A percentile compares a stretch with the other conserved stretches of the same genome.
Conservation (phyloP, 2,113 vertebrate species). For the Phalacrocorax pelagicus region DNA sequence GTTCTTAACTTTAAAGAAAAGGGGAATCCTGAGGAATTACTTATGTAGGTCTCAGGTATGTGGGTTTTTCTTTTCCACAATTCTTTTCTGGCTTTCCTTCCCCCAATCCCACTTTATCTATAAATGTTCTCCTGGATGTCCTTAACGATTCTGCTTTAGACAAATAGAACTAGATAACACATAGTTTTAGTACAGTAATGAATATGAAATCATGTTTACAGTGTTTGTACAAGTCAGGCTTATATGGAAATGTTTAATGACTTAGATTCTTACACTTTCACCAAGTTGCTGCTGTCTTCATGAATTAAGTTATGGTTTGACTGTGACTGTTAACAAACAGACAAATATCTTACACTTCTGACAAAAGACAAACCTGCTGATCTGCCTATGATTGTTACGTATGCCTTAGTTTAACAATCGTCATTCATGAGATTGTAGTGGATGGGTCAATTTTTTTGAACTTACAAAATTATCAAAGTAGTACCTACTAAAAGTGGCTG, state of each 20-base stretch:
- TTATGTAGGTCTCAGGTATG: constrained; percentile 71
- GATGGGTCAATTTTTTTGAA: neutral
- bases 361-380: neutral
- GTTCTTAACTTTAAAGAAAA: constrained; percentile 70
- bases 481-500: neutral
- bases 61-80: constrained; percentile 64
- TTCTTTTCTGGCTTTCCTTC: constrained; percentile 71
- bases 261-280: neutral
- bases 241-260: neutral
- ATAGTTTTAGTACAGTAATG: constrained; percentile 62
- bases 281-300: neutral
- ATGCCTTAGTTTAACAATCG: neutral
- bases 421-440: neutral
- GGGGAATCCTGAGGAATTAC: constrained; percentile 63
- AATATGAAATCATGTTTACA: constrained; percentile 64
- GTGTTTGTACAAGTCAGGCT: constrained; percentile 46
- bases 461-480: neutral
- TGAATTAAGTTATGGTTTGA: neutral
- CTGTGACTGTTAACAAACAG: neutral
- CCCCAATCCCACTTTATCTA: constrained; percentile 61
- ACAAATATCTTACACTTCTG: neutral
- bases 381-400: neutral
- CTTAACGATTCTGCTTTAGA: constrained; percentile 39
- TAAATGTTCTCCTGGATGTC: constrained; percentile 68
- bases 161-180: constrained; percentile 18